Conservation (phyloP, 2,888 invertebrate genomes). For the Gastrophysa polygoni region DNA sequence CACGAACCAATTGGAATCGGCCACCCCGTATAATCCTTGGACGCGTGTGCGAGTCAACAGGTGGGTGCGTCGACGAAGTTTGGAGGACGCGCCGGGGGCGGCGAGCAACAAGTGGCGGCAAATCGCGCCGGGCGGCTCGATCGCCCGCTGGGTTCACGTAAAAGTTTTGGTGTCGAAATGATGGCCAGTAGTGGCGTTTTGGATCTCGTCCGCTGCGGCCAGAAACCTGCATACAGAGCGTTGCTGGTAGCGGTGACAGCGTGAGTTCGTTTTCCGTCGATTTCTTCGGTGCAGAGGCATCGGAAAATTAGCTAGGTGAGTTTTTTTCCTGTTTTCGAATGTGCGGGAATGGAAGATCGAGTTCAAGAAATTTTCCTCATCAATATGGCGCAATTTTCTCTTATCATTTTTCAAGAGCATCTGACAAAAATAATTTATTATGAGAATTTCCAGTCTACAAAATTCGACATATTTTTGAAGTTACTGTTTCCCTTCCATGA, state of each 20-base stretch:
- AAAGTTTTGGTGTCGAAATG: constrained; percentile 38
- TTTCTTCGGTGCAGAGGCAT: not conserved
- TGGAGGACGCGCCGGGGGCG: constrained; percentile 13
- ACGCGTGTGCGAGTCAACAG: constrained; percentile 32
- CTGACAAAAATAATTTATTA: too few species aligned
- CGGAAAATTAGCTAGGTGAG: not conserved
- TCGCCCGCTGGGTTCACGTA: constrained; percentile 26
- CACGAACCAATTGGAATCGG: too few species aligned
- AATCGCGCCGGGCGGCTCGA: constrained; percentile 17
- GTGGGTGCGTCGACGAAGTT: constrained; percentile 25
- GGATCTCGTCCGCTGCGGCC: constrained; percentile 34
- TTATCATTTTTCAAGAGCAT: too few species aligned
- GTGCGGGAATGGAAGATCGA: too few species aligned
- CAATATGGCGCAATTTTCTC: too few species aligned
- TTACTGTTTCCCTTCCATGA: too few species aligned
- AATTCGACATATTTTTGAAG: too few species aligned
- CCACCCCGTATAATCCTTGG: too few species aligned
- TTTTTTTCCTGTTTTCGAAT: not conserved
- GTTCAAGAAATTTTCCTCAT: too few species aligned
- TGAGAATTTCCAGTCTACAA: too few species aligned
- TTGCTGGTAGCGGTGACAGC: not conserved
- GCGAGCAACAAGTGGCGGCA: constrained; percentile 31
- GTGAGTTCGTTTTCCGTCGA: not conserved
- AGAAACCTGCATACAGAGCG: constrained; percentile 28
- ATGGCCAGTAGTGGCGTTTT: constrained; percentile 36